Conservation (phyloP, 2,888 invertebrate species). For the Ennomos fuscantarius region DNA sequence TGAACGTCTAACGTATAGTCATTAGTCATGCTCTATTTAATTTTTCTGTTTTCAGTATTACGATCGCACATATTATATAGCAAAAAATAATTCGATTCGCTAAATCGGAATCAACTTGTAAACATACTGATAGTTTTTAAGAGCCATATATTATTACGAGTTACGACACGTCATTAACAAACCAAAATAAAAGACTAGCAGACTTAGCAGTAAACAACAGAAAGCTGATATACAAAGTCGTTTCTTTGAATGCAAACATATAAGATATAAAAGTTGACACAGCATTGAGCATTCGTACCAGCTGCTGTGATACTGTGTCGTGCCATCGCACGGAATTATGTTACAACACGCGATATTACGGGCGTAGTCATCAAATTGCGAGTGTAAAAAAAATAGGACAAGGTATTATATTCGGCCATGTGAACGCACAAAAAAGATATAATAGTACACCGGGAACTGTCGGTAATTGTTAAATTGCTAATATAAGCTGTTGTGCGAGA, state of each 20-base stretch:
- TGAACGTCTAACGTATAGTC: constrained; percentile 21
- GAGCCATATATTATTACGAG: no score
- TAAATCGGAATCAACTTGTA: constrained; percentile 7
- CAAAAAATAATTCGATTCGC: constrained; percentile 4
- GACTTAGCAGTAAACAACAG: constrained; percentile 28
- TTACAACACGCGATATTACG: constrained; percentile 45
- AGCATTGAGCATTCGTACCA: constrained; percentile 39
- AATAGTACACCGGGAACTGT: constrained; percentile 27
- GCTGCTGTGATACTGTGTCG: constrained; percentile 38
- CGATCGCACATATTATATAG: constrained; percentile 25
- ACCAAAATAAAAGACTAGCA: constrained; percentile 25
- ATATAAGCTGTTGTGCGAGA: constrained; percentile 21
- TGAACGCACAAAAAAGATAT: constrained; percentile 37
- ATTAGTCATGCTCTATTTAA: constrained; percentile 33
- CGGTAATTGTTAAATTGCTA: constrained; percentile 32
- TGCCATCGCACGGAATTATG: constrained; percentile 34
- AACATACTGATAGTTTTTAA: neutral
- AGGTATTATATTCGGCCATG: constrained; percentile 35
- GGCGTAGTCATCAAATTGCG: constrained; percentile 42
- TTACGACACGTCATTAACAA: constrained; percentile 8
- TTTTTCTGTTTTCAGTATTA: constrained; percentile 24
- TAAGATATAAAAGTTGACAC: constrained; percentile 38
- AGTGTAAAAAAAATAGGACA: constrained; percentile 43
- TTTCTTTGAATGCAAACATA: constrained; percentile 36
- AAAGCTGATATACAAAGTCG: constrained; percentile 20